Evolutionary conservation across 2,888 invertebrate species (phyloP), one percentile per base, ranked within the genome.

Genomic region (Acleris holmiana): DNA sequence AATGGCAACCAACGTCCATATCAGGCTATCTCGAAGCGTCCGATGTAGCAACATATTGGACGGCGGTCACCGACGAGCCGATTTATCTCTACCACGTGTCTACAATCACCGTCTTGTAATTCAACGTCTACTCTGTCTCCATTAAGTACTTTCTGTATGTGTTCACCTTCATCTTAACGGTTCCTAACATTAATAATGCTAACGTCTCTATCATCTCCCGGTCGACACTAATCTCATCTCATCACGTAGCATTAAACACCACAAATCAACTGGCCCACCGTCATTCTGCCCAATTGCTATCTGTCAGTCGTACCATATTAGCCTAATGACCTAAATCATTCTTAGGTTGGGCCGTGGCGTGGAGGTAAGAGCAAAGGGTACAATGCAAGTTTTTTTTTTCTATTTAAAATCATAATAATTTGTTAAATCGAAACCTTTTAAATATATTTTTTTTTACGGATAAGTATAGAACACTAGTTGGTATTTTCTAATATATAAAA

Each of bases 41-140:
- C 51, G 23, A 55, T 41, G 50, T 50, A 46, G 47, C 18, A 50
- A 50, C 59, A 55, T 44, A 65, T 60, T 60, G 50, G 56, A 40
- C 62, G 35, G 35, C 44, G 59, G 57, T 63, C 63, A 56, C 53
- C 7, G 49, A 48, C 46, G 35, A 56, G 56, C n/a, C 47, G 46
- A 67, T 67, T 56, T 67, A 64, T 60, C 41, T 56, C 23, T 55
- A 49, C 55, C 35, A 49, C 58, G 53, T 47, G 53, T 48, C 53
- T 17, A 47, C 48, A 48, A 46, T 41, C 53, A n/a, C 64, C 19
- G 47, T 61, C 53, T 61, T 51, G 51, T 53, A 62, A 62, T 62
- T 63, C 67, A 62, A 49, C 44, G 59, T 49, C 48, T 54, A 47
- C 47, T 49, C 49, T 54, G 59, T 59, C 64, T 59, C 29, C 54